Evolutionary conservation across 1,140 invertebrate species (phyloP).

Genomic region (Coboldia fuscipes): DNA sequence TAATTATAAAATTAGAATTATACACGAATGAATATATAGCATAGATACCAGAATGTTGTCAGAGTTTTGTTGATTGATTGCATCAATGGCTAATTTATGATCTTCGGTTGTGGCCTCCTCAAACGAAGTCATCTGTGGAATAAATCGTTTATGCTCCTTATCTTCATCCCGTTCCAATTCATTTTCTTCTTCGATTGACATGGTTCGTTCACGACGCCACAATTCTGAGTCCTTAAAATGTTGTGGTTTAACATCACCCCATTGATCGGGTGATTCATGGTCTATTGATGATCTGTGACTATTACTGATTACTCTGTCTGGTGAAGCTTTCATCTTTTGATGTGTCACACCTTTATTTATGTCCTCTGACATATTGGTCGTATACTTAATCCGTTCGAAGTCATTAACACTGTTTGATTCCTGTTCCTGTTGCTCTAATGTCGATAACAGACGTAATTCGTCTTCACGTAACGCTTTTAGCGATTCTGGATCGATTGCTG

Average conservation of each 20-base stretch:
- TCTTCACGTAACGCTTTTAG: too few relatives aligned
- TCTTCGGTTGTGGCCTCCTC: slow-evolving; percentile 15
- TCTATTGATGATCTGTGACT: slow-evolving; percentile 4
- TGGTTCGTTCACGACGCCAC: slow-evolving; percentile 17
- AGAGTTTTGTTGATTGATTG: neutral
- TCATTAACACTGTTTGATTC: slow-evolving; percentile 34
- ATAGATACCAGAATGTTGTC: too few relatives aligned
- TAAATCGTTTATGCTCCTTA: too few relatives aligned
- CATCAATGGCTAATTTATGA: slow-evolving; percentile 12
- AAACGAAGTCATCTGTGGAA: slow-evolving; percentile 12
- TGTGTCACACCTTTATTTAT: slow-evolving; percentile 12
- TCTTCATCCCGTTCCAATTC: too few relatives aligned
- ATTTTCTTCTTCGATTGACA: slow-evolving; percentile 17
- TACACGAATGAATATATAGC: too few relatives aligned
- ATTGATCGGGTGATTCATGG: slow-evolving; percentile 14
- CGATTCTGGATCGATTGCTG: slow-evolving; percentile 29
- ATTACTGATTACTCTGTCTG: too few relatives aligned
- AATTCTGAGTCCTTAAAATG: slow-evolving; percentile 20
- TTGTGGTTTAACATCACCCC: slow-evolving; percentile 17
- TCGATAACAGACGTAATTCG: slow-evolving; percentile 23
- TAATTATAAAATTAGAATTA: too few relatives aligned
- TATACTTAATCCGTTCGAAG: slow-evolving; percentile 30
- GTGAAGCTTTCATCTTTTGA: slow-evolving; percentile 14
- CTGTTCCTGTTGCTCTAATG: too few relatives aligned
- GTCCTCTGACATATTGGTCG: slow-evolving; percentile 10